phyloP scores from a whole-genome alignment of 2,797 vertebrate species.

The Antrozous pallidus region DNA sequence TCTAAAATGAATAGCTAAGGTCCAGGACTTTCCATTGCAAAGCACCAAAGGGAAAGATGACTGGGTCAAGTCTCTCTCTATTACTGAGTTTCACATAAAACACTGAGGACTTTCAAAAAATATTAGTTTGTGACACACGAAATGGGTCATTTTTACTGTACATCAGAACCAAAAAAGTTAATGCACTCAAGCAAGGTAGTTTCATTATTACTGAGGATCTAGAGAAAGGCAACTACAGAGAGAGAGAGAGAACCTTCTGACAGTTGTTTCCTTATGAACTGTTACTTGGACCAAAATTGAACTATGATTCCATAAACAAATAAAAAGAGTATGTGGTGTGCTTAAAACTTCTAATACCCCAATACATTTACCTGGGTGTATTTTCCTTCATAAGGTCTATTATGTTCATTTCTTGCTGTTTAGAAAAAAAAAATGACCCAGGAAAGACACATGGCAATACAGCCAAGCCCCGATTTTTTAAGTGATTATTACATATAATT shows the following conservation, averaged over 20 bases:
- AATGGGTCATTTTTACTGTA: conserved; percentile 45
- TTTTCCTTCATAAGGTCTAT: conserved; percentile 32
- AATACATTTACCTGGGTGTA: not conserved
- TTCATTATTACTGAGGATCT: conserved; percentile 22
- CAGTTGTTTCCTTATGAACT: not conserved
- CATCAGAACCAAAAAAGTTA: conserved; percentile 44
- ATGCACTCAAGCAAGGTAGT: conserved; percentile 36
- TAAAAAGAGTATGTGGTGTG: not conserved
- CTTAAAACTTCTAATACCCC: not conserved
- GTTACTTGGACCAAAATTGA: conserved; percentile 26
- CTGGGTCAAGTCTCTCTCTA: conserved; percentile 25
- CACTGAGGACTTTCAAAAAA: conserved; percentile 46
- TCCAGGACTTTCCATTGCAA: not conserved
- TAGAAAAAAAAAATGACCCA: not conserved
- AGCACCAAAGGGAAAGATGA: not conserved
- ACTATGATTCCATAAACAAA: conserved; percentile 41
- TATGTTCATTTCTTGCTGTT: not conserved
- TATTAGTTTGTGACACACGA: conserved; percentile 42
- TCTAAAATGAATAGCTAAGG: conserved; percentile 3
- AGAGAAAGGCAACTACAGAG: not conserved
- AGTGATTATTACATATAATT: not conserved
- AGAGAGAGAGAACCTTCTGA: not conserved
- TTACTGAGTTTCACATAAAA: conserved; percentile 56
- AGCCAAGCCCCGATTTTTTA: not conserved
- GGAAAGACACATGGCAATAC: not conserved